Base-by-base conservation (phyloP, 2,113 vertebrate species). In the Bombycilla garrulus region DNA sequence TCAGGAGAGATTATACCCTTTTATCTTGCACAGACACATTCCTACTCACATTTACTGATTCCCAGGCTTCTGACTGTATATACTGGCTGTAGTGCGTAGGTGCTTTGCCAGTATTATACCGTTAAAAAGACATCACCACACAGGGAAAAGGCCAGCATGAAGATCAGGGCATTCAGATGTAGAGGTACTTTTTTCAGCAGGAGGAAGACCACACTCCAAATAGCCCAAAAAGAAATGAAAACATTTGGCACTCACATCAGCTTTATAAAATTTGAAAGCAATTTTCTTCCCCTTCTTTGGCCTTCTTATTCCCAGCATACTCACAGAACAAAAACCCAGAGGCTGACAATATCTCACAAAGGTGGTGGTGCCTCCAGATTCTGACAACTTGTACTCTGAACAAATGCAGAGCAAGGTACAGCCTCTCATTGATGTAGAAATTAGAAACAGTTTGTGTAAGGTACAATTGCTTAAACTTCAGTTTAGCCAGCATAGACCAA, bases 391-490 rank as follows among this genome's bases (percentile, higher is more conserved):
- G 1, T 87, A 86, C 73, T 91, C 66, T 89, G 84, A 93, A 92
- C 57, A 93, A 92, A 95, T 60, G 90, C 33, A 94, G 54, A 88
- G 22, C 4, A 42, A 91, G 58, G 73, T 84, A 86, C 88, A 92
- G 84, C 31, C 69, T 88, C 83, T 83, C 65, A 42, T 12, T 79
- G 70, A 92, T 28, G 62, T 8, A 61, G 53, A 95, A 95, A 97
- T 96, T 84, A 94, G 83, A 88, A 97, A 88, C 61, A 56, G 35
- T 79, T 93, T 93, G 88, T 72, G 92, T 66, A 74, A 72, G 60
- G 83, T 67, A 88, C 57, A 94, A 96, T 10, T 88, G 69, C 86
- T 96, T 93, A 81, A 76, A 85, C 40, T 81, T 88, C 66, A 77
- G 67, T 93, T 93, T 65, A 92, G 65, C 28, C 57, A 83, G 81